phyloP scores from a whole-genome alignment of 2,888 invertebrate species.

The Epirrhoe alternata region DNA sequence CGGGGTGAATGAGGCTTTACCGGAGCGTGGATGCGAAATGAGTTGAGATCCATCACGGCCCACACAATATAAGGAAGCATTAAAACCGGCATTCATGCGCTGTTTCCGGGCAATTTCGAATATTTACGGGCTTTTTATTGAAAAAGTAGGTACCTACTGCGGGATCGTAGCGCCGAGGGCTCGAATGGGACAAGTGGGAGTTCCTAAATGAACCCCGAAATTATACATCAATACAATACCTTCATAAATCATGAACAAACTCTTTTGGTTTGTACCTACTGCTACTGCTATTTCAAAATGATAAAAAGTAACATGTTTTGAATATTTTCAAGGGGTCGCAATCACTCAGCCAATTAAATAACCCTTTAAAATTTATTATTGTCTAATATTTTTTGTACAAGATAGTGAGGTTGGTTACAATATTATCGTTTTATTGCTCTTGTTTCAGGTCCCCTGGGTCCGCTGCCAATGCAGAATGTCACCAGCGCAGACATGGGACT shows the following conservation, averaged over 20 bases:
- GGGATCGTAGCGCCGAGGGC: not conserved
- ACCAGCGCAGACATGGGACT: conserved; percentile 68
- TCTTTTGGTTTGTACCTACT: too few relatives aligned
- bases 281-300: too few relatives aligned
- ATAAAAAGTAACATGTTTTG: too few relatives aligned
- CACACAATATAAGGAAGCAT: conserved; percentile 15
- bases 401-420: not conserved
- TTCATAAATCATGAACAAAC: too few relatives aligned
- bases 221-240: not conserved
- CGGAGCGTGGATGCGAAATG: conserved; percentile 13
- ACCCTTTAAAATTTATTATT: too few relatives aligned
- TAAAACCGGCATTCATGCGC: conserved; percentile 20
- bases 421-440: conserved; percentile 25
- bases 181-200: not conserved
- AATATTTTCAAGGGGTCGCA: too few relatives aligned
- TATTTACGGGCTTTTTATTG: conserved; percentile 22
- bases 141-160: conserved; percentile 4
- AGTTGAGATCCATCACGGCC: conserved; percentile 13
- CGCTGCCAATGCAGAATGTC: conserved; percentile 71
- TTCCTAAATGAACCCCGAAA: not conserved
- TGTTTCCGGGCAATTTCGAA: conserved; percentile 17
- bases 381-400: too few relatives aligned
- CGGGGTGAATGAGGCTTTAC: conserved; percentile 7
- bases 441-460: conserved; percentile 73
- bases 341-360: too few relatives aligned